A percentile compares a stretch with the other conserved stretches of the same genome.
phyloP scores from a whole-genome alignment of 2,113 vertebrate genomes.

The Drymodes brunneopygia region DNA sequence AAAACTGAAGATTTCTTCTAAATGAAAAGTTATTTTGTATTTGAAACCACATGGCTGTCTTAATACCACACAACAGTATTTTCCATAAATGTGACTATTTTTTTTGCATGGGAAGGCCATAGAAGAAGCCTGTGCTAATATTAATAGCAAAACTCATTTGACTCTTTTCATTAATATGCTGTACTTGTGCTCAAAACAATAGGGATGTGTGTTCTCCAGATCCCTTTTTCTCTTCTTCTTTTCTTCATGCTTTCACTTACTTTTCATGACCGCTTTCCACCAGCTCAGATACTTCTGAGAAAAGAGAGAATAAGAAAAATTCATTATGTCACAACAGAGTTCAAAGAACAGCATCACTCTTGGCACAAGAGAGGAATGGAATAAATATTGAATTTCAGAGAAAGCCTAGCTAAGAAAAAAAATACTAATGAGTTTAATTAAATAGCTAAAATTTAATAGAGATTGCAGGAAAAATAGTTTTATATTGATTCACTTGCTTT shows the following conservation, averaged over 20 bases:
- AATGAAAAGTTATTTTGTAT: background rate
- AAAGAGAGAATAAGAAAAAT: background rate
- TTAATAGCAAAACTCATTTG: background rate
- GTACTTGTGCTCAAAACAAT: background rate
- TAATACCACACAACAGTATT: background rate
- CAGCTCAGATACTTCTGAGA: background rate
- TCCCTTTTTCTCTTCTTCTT: background rate
- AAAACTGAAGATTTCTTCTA: background rate
- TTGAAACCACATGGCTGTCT: background rate
- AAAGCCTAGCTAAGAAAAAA: background rate
- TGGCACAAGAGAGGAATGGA: background rate
- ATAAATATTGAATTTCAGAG: background rate
- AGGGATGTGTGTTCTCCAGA: background rate
- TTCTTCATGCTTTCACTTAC: background rate
- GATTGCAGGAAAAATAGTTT: background rate
- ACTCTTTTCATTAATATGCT: background rate
- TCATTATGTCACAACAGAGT: background rate
- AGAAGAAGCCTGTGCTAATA: background rate
- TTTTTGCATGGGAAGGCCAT: background rate
- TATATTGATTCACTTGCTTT: background rate
- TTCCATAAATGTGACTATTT: background rate
- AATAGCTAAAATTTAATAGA: background rate
- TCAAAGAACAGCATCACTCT: background rate
- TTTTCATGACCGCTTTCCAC: background rate
- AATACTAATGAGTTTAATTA: background rate